Base-by-base conservation (phyloP, 2,888 invertebrate species). In the Petrophora chlorosata region DNA sequence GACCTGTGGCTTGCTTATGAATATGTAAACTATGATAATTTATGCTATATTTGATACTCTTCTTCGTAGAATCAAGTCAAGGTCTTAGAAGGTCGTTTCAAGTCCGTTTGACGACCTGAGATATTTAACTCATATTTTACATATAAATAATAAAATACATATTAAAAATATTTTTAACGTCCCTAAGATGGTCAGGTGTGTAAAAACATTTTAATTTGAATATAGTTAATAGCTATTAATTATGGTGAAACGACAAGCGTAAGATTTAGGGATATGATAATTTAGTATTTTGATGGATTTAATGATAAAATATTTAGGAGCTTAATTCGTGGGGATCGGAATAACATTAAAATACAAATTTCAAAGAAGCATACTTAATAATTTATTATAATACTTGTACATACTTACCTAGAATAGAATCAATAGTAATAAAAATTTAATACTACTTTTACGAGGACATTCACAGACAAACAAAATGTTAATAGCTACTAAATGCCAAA, bases 51-150 rank as follows among this genome's bases (percentile, higher is more conserved):
- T 15, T 3, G 8, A 22, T 12, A 35, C 30, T 38, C 25, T 39
- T 39, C 30, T 52, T 55, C 48, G 36, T 59, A 30, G 29, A 53
- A 52, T 12, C 39, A 9, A 54, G 48, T 52, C 56, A 59, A 54
- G 59, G 59, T 44, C 26, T 9, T 1, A 15, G 56, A 59, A 59
- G 59, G 53, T 29, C 58, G 50, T 39, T 19, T 35, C 22, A 29
- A 53, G 41, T 52, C 49, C 53, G 56, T 53, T 47, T 49, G 44
- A 41, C 39, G 59, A 54, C 52, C 59, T 19, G 38, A 16, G 4
- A 25, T 43, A 25, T 29, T 45, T 15, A 9, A 28, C 17, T 25
- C 28, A 32, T 35, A n/a, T 35, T 30, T 40, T 46, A 26, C 28
- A 29, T 13, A 34, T 17, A 14, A 10, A 19, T 9, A 29, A 1